Conservation (phyloP, 2,797 vertebrate genomes). For the Sebastes trivittatus region DNA sequence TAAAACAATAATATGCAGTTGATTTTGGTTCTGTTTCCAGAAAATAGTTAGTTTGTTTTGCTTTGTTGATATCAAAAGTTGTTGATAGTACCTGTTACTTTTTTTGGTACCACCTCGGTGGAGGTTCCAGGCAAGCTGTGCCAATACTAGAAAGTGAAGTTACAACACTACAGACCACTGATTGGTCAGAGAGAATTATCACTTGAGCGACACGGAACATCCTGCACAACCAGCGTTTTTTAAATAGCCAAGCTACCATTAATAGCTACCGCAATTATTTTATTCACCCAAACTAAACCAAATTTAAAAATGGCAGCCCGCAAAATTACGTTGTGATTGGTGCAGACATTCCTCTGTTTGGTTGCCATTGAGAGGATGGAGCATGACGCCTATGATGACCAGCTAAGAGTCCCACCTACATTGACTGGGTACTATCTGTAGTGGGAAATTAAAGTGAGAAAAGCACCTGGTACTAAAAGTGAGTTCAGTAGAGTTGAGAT, state of each 20-base stretch:
- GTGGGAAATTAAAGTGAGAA: background rate
- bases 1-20: too few relatives aligned
- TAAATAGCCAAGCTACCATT: background rate
- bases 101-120: background rate
- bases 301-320: background rate
- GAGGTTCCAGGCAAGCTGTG: background rate
- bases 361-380: background rate
- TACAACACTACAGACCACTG: background rate
- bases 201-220: background rate
- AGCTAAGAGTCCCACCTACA: background rate
- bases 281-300: background rate
- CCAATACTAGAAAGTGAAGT: background rate
- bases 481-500: background rate
- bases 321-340: background rate
- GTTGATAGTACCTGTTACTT: background rate
- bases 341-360: background rate
- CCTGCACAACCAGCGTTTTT: background rate
- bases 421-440: background rate
- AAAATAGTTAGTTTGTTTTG: background rate
- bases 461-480: background rate
- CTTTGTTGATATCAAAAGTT: background rate
- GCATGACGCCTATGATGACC: background rate
- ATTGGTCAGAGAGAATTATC: background rate
- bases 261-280: background rate
- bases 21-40: too few relatives aligned